Base-by-base conservation (phyloP, 2,797 vertebrate species). In the Spatula versicolor region DNA sequence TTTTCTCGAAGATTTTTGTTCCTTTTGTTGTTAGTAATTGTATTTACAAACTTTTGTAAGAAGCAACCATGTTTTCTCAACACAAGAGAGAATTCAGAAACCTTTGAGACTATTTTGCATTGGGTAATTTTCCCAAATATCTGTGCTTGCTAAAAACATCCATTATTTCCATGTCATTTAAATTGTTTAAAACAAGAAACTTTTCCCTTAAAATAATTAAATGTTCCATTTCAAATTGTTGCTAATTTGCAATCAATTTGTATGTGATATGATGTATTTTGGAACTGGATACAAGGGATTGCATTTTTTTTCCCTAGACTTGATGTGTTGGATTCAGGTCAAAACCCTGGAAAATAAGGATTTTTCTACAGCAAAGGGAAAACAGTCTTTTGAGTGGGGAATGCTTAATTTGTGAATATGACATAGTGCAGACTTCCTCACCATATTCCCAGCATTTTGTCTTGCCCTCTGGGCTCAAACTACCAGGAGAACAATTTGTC, bases 401-500 rank as follows among this genome's bases (percentile, higher is more conserved):
- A 55, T 92, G 46, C 43, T 68, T 91, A n/a, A 79, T 94, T 86
- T 78, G 81, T 72, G 52, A 60, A 41, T 75, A 88, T 81, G 89
- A 93, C 76, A 78, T 41, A 81, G 69, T 79, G 85, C 80, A 93
- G 84, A 37, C 31, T 93, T 96, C 46, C 82, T 94, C 91, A 82
- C 79, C 67, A 9, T 72, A 83, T 92, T 94, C 88, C 46, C 82
- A 95, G 76, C 73, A 59, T 39, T 95, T 92, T 75, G 18, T 93
- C 52, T 60, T 80, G 72, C 90, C 86, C 60, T 92, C 87, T 91
- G 79, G 82, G 43, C n/a, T 87, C 77, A 60, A 96, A 59, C 46
- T 88, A 66, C 12, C n/a, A 50, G 62, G 45, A 94, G 82, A 91
- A 83, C 33, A 81, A 93, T 94, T 88, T 90, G 94, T 95, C 92